Percentiles rank a stretch among this genome's conserved stretches.
phyloP scores from a whole-genome alignment of 2,797 vertebrate species.

The Eospalax fontanierii region DNA sequence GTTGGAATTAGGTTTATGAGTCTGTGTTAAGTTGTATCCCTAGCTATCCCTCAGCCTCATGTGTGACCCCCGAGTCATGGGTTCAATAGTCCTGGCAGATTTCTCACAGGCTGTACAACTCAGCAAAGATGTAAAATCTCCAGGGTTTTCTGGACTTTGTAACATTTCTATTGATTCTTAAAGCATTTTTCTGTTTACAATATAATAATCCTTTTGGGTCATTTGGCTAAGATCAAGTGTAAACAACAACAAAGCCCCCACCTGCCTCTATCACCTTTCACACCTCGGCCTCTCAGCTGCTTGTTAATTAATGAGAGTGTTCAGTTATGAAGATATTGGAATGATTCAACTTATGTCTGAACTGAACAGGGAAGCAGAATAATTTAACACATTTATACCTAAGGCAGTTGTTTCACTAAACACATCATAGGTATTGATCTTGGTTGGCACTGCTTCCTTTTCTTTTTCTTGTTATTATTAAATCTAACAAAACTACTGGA shows the following conservation, averaged over 20 bases:
- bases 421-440: neutral
- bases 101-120: neutral
- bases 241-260: neutral
- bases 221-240: neutral
- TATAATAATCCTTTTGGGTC: too few relatives aligned
- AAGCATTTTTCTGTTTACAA: neutral
- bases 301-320: neutral
- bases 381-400: neutral
- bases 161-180: neutral
- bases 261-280: neutral
- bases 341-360: neutral
- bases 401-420: neutral
- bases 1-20: neutral
- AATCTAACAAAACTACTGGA: neutral
- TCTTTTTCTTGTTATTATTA: neutral
- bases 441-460: neutral
- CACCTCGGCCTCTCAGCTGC: neutral
- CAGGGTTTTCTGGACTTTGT: neutral
- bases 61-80: neutral
- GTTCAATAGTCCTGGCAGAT: neutral
- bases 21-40: neutral
- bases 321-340: neutral
- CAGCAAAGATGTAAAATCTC: neutral
- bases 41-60: too few relatives aligned
- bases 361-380: neutral